These are phyloP conservation scores for Drosophila fungiperda DNA, from an alignment of 2,888 invertebrate species.

Conservation along the genomic window DNA sequence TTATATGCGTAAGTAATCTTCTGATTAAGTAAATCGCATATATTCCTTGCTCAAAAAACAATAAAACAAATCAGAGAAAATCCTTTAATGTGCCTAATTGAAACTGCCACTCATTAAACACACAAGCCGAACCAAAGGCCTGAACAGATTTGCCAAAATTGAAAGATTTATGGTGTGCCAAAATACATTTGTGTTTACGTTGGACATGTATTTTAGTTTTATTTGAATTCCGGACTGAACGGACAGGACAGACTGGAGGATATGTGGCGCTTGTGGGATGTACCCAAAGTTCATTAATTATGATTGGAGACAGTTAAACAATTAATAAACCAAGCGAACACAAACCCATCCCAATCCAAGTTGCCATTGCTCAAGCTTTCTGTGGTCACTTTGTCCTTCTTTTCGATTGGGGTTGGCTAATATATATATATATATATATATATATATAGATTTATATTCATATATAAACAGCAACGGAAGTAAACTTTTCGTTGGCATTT, in stretches of 20 bases:
- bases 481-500: conserved; percentile 37
- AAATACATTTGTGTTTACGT: conserved; percentile 66
- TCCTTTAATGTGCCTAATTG: conserved; percentile 78
- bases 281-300: conserved; percentile 81
- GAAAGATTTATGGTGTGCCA: conserved; percentile 75
- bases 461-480: conserved; percentile 42
- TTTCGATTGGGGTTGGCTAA: conserved; percentile 24
- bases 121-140: conserved; percentile 13
- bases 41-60: conserved; percentile 6
- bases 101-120: conserved; percentile 64
- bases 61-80: conserved; percentile 43
- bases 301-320: conserved; percentile 82
- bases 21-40: neutral
- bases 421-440: neutral
- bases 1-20: neutral
- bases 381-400: conserved; percentile 46
- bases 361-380: conserved; percentile 7
- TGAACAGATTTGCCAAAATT: conserved; percentile 61
- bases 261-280: conserved; percentile 57
- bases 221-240: conserved; percentile 49
- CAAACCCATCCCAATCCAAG: conserved; percentile 33
- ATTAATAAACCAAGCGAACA: conserved; percentile 70
- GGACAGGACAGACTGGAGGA: conserved; percentile 11
- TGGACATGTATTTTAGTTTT: conserved; percentile 58
- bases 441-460: neutral